These are phyloP conservation scores for Temnothorax nylanderi DNA, from an alignment of 1,140 invertebrate species.

Conservation along the genomic window DNA sequence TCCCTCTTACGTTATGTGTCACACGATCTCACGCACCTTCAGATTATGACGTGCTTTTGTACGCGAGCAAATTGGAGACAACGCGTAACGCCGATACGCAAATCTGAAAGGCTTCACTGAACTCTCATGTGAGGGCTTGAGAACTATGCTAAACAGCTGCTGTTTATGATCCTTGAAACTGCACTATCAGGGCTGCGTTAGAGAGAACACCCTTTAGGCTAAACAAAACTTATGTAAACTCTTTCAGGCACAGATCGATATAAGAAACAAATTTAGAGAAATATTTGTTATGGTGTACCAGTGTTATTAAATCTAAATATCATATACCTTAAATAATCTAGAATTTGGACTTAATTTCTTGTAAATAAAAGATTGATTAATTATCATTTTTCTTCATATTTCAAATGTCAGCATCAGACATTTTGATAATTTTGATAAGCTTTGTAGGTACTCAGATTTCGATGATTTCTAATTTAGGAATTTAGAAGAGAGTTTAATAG, in stretches of 20 bases:
- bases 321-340: not conserved
- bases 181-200: not conserved
- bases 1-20: conserved; percentile 79
- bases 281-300: not conserved
- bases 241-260: not conserved
- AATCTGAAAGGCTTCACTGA: conserved; percentile 78
- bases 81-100: conserved; percentile 56
- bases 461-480: not conserved
- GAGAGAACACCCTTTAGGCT: not conserved
- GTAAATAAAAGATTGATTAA: not conserved
- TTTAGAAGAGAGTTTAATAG: not conserved
- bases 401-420: not conserved
- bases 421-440: not conserved
- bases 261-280: not conserved
- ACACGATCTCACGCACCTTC: conserved; percentile 69
- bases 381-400: not conserved
- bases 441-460: not conserved
- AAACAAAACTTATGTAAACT: not conserved
- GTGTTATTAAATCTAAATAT: not conserved
- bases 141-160: conserved; percentile 31
- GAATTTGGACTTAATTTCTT: not conserved
- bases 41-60: conserved; percentile 50
- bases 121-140: conserved; percentile 56
- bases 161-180: not conserved
- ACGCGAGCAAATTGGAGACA: not conserved